Percentiles rank a stretch among this genome's conserved stretches.
phyloP scores from a whole-genome alignment of 2,113 vertebrate species.

The Prunella fulvescens region DNA sequence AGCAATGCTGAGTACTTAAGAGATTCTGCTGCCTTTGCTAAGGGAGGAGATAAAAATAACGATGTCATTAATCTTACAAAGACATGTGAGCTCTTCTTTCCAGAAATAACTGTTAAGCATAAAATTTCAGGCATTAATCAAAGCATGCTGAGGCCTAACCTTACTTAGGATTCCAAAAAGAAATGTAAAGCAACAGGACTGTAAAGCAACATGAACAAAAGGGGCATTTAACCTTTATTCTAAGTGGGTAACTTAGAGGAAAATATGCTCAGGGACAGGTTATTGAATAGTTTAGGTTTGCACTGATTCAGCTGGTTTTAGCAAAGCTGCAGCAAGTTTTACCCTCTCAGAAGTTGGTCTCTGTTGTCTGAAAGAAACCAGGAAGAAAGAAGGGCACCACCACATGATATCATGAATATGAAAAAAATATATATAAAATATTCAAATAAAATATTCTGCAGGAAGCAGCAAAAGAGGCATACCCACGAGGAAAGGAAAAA shows the following conservation, averaged over 20 bases:
- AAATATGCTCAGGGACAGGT: neutral
- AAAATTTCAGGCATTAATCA: slow-evolving; percentile 35
- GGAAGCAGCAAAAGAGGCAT: neutral
- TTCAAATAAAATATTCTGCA: neutral
- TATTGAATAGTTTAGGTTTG: neutral
- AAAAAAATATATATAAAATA: neutral
- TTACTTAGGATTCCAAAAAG: neutral
- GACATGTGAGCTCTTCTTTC: neutral
- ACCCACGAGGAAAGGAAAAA: neutral
- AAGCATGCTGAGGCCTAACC: neutral
- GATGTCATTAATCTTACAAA: neutral
- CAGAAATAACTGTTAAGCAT: slow-evolving; percentile 41
- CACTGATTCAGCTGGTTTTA: neutral
- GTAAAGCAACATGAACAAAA: neutral
- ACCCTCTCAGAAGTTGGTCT: neutral
- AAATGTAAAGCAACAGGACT: neutral
- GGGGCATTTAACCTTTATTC: neutral
- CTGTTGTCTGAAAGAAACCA: neutral
- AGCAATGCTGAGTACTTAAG: neutral
- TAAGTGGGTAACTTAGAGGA: neutral
- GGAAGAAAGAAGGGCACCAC: neutral
- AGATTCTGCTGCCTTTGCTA: slow-evolving; percentile 20
- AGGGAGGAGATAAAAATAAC: slow-evolving; percentile 41
- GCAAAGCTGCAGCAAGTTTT: neutral
- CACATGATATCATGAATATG: neutral